These are phyloP conservation scores for Scomberomorus guttatus DNA, from an alignment of 2,797 vertebrate genomes.

Conservation along the genomic window DNA sequence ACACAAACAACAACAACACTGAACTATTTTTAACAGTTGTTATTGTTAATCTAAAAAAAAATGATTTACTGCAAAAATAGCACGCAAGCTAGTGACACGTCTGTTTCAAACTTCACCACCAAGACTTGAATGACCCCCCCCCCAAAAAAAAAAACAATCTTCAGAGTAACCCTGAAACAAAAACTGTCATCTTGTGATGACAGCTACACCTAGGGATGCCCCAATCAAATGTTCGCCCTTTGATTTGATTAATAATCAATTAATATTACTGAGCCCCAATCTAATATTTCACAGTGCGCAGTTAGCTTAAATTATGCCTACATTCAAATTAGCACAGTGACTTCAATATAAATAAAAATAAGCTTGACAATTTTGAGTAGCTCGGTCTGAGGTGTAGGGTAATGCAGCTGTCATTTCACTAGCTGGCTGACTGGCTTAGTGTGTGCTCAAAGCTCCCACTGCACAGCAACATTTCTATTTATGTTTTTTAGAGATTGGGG, in stretches of 20 bases:
- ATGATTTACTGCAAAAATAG: neutral
- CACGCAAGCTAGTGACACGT: neutral
- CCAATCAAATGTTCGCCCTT: neutral
- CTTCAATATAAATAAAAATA: slow-evolving; percentile 41
- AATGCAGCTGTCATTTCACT: slow-evolving; percentile 48
- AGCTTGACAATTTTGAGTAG: slow-evolving; percentile 30
- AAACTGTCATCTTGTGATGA: neutral
- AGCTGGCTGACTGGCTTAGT: slow-evolving; percentile 30
- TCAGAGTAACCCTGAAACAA: neutral
- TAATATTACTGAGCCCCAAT: neutral
- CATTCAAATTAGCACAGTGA: slow-evolving; percentile 34
- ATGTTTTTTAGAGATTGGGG: slow-evolving; percentile 37
- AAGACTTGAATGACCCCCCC: too few relatives aligned
- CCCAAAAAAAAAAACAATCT: too few relatives aligned
- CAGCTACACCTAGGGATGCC: too few relatives aligned
- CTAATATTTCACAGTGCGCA: neutral
- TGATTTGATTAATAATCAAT: slow-evolving; percentile 4
- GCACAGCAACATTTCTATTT: slow-evolving; percentile 42
- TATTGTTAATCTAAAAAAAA: neutral
- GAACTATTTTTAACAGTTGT: slow-evolving; percentile 15
- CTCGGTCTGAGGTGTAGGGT: slow-evolving; percentile 27
- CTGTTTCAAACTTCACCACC: neutral
- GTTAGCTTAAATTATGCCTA: slow-evolving; percentile 9
- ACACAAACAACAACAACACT: neutral
- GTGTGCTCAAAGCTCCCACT: slow-evolving; percentile 30